A percentile compares a stretch with the other conserved stretches of the same genome.
Evolutionary conservation across 2,888 invertebrate genomes (phyloP).

Genomic region (Drosophila limbata): DNA sequence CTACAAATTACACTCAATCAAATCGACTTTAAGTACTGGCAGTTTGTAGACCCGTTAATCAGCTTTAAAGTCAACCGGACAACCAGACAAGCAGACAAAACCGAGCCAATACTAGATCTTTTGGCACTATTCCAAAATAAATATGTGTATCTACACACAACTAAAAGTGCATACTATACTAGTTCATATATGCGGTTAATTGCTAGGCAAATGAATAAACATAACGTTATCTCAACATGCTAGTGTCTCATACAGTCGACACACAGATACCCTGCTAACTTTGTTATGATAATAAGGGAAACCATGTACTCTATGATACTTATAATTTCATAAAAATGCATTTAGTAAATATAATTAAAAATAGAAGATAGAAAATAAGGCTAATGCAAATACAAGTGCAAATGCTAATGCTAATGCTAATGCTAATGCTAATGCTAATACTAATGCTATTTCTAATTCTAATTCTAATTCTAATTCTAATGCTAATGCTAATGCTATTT

Average conservation of each 20-base stretch:
- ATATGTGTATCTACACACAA: conserved; percentile 8
- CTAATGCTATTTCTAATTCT: not conserved
- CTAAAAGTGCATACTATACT: conserved; percentile 4
- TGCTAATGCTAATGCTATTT: too few species aligned
- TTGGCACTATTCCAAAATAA: conserved; percentile 31
- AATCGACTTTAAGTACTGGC: conserved; percentile 18
- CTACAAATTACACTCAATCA: conserved; percentile 35
- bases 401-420: conserved; percentile 3
- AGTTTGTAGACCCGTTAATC: conserved; percentile 29
- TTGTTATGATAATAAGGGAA: too few species aligned
- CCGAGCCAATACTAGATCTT: conserved; percentile 36
- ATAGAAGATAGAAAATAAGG: too few species aligned
- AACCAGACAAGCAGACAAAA: conserved; percentile 16
- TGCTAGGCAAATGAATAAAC: conserved; percentile 73
- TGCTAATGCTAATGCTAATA: not conserved
- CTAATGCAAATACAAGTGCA: not conserved
- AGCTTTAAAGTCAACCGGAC: conserved; percentile 20
- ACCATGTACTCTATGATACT: too few species aligned
- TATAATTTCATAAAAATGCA: too few species aligned
- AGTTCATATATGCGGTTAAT: conserved; percentile 56
- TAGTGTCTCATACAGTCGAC: not conserved
- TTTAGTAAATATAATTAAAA: too few species aligned
- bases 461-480: too few species aligned
- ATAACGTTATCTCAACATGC: conserved; percentile 33
- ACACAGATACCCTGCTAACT: conserved; percentile 32